Evolutionary conservation across 2,113 vertebrate genomes (phyloP).

Genomic region (Anhinga anhinga): DNA sequence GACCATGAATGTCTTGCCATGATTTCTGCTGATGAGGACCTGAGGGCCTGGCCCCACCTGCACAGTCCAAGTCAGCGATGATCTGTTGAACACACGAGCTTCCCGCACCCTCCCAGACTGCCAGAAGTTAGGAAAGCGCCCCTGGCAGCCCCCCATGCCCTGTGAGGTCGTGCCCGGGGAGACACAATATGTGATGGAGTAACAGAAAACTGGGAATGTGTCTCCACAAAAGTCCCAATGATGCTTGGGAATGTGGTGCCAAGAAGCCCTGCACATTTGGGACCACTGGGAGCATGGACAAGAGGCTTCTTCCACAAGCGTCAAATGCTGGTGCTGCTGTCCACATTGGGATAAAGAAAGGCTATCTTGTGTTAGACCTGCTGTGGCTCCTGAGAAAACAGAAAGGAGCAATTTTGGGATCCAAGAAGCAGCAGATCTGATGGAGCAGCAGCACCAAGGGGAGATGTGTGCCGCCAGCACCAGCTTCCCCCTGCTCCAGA

Average conservation of each 20-base stretch:
- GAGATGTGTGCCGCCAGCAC: background rate
- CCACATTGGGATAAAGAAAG: background rate
- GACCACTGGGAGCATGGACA: background rate
- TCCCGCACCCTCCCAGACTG: background rate
- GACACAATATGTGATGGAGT: background rate
- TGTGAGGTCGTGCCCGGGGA: accelerated
- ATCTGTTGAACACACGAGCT: background rate
- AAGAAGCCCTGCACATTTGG: background rate
- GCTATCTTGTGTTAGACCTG: background rate
- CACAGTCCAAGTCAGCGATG: background rate
- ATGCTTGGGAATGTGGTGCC: background rate
- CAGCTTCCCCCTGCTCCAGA: background rate
- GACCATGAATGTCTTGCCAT: too few relatives aligned
- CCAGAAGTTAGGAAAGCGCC: background rate
- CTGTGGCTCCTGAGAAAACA: background rate
- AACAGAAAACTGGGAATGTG: background rate
- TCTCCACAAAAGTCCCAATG: background rate
- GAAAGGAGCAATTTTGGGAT: background rate
- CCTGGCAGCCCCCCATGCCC: background rate
- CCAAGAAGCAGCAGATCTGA: background rate
- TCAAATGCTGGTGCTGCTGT: background rate
- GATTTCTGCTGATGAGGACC: background rate
- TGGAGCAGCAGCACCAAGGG: background rate
- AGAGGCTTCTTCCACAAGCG: background rate
- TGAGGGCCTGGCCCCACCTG: background rate